Evolutionary conservation across 1,140 invertebrate species (phyloP).

Genomic region (Catajapyx aquilonaris): DNA sequence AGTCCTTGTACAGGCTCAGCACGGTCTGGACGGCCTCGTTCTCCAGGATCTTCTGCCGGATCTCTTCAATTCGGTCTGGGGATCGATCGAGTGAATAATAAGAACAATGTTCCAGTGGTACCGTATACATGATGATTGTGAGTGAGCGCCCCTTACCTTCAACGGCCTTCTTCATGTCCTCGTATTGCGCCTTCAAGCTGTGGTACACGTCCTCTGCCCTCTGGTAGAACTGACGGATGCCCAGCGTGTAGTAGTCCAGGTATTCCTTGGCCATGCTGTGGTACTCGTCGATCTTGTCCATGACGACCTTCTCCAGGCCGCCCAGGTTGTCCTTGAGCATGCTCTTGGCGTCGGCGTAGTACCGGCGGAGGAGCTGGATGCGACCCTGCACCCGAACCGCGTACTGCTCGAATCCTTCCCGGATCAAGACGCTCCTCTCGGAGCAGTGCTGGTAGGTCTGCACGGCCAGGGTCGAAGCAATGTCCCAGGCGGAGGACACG

Average conservation of each 20-base stretch:
- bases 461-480: too few species aligned
- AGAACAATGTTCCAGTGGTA: neutral
- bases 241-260: constrained; percentile 1
- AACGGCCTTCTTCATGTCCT: neutral
- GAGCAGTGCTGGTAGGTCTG: constrained; percentile 2
- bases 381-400: constrained; percentile 3
- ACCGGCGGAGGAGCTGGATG: constrained; percentile 11
- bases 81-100: neutral
- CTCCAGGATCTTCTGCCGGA: constrained; percentile 9
- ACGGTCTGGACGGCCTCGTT: constrained; percentile 9
- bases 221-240: constrained; percentile 4
- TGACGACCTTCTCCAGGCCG: constrained; percentile 12
- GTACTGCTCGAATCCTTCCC: constrained; percentile 3
- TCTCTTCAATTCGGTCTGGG: neutral
- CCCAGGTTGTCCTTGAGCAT: constrained; percentile 9
- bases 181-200: too few species aligned
- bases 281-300: constrained; percentile 11
- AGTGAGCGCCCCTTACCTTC: neutral
- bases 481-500: too few species aligned
- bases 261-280: constrained; percentile 2
- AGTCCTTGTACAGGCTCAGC: constrained; percentile 11
- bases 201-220: constrained; percentile 1
- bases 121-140: neutral
- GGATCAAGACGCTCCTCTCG: too few species aligned
- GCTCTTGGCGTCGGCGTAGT: constrained; percentile 8